A percentile compares a stretch with the other conserved stretches of the same genome.
phyloP scores from a whole-genome alignment of 1,140 invertebrate species.

The Euura lappo region DNA sequence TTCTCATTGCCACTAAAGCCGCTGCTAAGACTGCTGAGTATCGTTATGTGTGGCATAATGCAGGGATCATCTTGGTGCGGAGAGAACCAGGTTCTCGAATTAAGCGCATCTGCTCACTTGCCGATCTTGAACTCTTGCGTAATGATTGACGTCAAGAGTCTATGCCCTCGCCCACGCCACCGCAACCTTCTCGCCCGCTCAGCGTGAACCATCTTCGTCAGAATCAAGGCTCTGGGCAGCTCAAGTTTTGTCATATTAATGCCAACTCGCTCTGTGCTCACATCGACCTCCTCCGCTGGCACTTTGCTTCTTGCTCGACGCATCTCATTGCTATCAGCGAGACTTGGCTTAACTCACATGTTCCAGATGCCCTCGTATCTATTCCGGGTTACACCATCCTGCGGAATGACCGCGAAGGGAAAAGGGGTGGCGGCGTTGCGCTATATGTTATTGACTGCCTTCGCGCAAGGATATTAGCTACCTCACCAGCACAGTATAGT shows the following conservation, averaged over 20 bases:
- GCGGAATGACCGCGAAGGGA: conserved; percentile 1
- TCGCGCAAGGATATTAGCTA: neutral
- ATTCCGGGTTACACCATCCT: neutral
- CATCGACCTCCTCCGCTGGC: neutral
- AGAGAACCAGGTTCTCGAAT: neutral
- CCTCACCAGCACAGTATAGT: neutral
- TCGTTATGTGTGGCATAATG: neutral
- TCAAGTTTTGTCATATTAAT: neutral
- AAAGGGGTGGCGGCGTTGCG: neutral
- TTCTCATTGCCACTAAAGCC: no score
- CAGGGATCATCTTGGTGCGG: neutral
- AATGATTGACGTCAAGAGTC: no score
- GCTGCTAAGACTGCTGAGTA: neutral
- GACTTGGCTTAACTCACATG: neutral
- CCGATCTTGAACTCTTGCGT: neutral
- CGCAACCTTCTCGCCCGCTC: neutral
- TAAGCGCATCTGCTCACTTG: neutral
- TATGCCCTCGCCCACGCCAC: neutral
- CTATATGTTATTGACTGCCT: neutral
- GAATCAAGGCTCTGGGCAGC: neutral
- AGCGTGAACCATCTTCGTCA: neutral
- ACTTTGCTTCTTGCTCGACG: neutral
- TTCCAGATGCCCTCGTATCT: neutral
- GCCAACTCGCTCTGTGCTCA: neutral
- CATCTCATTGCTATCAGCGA: neutral